Percentiles rank a stretch among this genome's conserved stretches.
phyloP scores from a whole-genome alignment of 2,113 vertebrate species.

The Scomber japonicus region DNA sequence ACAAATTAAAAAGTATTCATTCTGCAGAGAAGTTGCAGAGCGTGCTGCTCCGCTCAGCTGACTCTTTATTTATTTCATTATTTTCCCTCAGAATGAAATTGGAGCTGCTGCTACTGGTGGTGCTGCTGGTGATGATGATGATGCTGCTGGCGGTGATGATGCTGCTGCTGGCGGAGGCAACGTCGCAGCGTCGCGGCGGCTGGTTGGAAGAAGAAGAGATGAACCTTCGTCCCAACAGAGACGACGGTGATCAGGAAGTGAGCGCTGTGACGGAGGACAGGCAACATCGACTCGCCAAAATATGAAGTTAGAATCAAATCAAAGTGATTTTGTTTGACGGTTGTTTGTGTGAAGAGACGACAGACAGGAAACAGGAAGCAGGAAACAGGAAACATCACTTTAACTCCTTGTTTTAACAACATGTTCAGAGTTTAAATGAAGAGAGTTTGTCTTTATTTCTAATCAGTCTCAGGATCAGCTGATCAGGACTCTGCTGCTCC shows the following conservation, averaged over 20 bases:
- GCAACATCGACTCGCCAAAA: slow-evolving; percentile 58
- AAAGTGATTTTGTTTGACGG: slow-evolving; percentile 51
- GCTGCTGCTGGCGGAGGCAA: too few relatives aligned
- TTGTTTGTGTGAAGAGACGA: slow-evolving; percentile 11
- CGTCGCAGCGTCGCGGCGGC: background rate
- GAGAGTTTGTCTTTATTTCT: too few relatives aligned
- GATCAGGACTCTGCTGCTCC: too few relatives aligned
- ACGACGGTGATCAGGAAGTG: slow-evolving; percentile 46
- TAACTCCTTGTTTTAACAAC: too few relatives aligned
- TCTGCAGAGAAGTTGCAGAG: slow-evolving; percentile 91
- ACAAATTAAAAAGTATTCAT: slow-evolving; percentile 99
- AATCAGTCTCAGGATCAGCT: too few relatives aligned
- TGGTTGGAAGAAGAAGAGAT: slow-evolving; percentile 60
- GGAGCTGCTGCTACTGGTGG: slow-evolving; percentile 65
- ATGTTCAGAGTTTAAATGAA: too few relatives aligned
- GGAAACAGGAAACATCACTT: background rate
- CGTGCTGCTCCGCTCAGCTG: slow-evolving; percentile 86
- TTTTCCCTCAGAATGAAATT: slow-evolving; percentile 79
- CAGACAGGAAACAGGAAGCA: background rate
- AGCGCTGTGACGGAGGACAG: slow-evolving; percentile 67
- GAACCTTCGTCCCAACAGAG: slow-evolving; percentile 48
- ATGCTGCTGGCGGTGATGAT: background rate
- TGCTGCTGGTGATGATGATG: background rate
- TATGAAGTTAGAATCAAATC: slow-evolving; percentile 70
- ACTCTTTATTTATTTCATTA: slow-evolving; percentile 45